These are phyloP conservation scores for Trachops cirrhosus DNA, from an alignment of 2,797 vertebrate genomes.

Conservation along the genomic window DNA sequence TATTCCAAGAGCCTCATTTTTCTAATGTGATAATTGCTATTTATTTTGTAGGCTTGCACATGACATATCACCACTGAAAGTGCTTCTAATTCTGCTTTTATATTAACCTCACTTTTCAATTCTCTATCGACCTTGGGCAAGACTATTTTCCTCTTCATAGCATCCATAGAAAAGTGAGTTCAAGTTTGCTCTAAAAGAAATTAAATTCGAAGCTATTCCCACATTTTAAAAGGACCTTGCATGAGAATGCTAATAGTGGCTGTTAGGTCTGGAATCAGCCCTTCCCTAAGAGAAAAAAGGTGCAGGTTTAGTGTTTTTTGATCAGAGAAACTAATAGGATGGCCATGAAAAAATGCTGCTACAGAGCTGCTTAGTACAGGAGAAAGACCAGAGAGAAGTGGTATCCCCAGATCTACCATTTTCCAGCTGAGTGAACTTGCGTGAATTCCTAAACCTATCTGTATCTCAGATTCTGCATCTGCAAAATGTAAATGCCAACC, in stretches of 20 bases:
- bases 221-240: constrained; percentile 74
- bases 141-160: constrained; percentile 81
- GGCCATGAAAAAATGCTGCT: not conserved
- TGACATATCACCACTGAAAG: constrained; percentile 80
- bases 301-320: not conserved
- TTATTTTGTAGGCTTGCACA: constrained; percentile 82
- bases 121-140: constrained; percentile 80
- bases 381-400: not conserved
- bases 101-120: constrained; percentile 83
- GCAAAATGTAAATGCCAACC: not conserved
- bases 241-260: constrained; percentile 73
- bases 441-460: not conserved
- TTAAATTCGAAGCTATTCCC: constrained; percentile 78
- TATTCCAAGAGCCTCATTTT: constrained; percentile 74
- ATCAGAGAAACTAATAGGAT: constrained; percentile 44
- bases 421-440: not conserved
- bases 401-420: not conserved
- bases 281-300: constrained; percentile 62
- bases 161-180: constrained; percentile 78
- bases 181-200: constrained; percentile 76
- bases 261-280: constrained; percentile 72
- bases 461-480: not conserved
- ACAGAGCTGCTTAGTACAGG: too few species aligned
- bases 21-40: constrained; percentile 85
- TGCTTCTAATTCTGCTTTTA: constrained; percentile 82